These are phyloP conservation scores for Calephelis virginiensis DNA, from an alignment of 1,140 invertebrate genomes.

Conservation along the genomic window DNA sequence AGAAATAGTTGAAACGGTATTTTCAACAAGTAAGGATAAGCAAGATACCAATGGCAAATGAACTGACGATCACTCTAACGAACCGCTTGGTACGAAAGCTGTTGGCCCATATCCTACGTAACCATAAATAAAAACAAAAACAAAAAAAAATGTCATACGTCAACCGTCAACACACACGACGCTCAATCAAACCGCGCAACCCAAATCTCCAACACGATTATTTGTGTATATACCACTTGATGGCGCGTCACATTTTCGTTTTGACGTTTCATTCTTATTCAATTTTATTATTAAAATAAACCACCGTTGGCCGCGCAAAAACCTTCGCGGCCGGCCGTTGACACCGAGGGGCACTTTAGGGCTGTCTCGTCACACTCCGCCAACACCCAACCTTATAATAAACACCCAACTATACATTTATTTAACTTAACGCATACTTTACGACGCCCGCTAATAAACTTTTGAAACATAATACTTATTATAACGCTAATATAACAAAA, in stretches of 20 bases:
- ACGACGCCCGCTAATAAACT: background rate
- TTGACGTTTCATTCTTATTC: conserved; percentile 55
- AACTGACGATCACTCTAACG: too few species aligned
- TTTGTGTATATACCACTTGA: background rate
- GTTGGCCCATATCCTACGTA: too few species aligned
- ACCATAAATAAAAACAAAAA: too few species aligned
- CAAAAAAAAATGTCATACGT: too few species aligned
- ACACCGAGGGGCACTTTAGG: conserved; percentile 73
- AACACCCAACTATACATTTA: conserved; percentile 50
- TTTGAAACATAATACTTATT: background rate
- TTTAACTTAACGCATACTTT: conserved; percentile 28
- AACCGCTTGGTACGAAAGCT: too few species aligned
- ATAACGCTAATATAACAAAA: background rate
- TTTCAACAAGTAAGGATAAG: too few species aligned
- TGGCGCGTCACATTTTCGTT: conserved; percentile 20
- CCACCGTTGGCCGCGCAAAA: conserved; percentile 70
- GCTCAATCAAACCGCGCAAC: background rate
- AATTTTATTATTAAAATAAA: conserved; percentile 77
- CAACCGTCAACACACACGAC: too few species aligned
- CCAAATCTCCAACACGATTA: conserved; percentile 2
- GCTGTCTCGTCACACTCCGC: conserved; percentile 67
- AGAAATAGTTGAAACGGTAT: too few species aligned
- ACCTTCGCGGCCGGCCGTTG: conserved; percentile 71
- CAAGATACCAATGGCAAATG: too few species aligned
- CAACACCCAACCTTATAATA: conserved; percentile 56